phyloP scores from a whole-genome alignment of 2,888 invertebrate species.

The Synergus umbraculus region DNA sequence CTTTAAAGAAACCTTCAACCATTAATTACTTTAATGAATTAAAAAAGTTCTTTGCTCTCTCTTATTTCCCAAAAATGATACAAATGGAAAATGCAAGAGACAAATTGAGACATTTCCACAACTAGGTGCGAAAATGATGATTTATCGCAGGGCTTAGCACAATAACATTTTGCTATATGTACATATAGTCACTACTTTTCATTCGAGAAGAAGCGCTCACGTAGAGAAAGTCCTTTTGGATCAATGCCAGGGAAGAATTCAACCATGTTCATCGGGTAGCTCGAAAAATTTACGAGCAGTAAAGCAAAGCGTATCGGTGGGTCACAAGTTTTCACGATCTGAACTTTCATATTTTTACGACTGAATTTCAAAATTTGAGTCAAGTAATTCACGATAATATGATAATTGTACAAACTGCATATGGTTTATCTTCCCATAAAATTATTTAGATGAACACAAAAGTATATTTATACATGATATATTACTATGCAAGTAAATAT shows the following conservation, averaged over 20 bases:
- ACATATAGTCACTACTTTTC: background rate
- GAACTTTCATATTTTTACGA: background rate
- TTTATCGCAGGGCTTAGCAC: constrained; percentile 23
- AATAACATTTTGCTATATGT: constrained; percentile 10
- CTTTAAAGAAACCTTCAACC: background rate
- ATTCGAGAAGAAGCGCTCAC: constrained; percentile 12
- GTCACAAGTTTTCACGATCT: background rate
- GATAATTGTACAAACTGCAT: no score
- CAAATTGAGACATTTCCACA: constrained; percentile 21
- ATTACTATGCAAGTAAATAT: background rate
- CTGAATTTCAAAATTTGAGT: no score
- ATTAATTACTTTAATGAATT: no score
- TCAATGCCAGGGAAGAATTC: constrained; percentile 16
- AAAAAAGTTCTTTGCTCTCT: no score
- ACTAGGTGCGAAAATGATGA: constrained; percentile 22
- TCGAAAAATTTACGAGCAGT: background rate
- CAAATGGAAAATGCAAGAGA: background rate
- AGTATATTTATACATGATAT: no score
- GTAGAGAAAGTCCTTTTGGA: constrained; percentile 28
- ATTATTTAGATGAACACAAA: no score
- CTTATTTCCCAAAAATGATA: no score
- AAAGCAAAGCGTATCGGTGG: constrained; percentile 10
- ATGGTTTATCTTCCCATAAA: no score
- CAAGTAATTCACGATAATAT: no score
- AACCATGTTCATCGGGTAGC: background rate